These are phyloP conservation scores for Phragmatobia fuliginosa DNA, from an alignment of 2,888 invertebrate species.

Conservation along the genomic window DNA sequence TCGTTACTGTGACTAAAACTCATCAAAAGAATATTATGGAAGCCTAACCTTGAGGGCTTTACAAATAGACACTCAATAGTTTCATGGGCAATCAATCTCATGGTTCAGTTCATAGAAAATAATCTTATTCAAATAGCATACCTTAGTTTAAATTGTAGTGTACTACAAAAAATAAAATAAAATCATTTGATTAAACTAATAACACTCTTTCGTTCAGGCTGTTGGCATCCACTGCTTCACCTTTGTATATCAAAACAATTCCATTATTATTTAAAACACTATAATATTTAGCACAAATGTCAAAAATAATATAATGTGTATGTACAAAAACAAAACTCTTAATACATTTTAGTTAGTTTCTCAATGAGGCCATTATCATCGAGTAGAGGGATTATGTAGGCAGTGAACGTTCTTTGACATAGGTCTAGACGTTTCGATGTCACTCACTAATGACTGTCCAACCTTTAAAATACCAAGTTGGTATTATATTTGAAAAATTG, in stretches of 20 bases:
- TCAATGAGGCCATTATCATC: slow-evolving; percentile 9
- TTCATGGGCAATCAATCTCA: neutral
- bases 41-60: neutral
- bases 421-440: slow-evolving; percentile 15
- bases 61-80: neutral
- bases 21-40: neutral
- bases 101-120: neutral
- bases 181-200: no score
- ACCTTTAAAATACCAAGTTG: slow-evolving; percentile 23
- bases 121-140: no score
- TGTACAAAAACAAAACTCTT: neutral
- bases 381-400: slow-evolving; percentile 14
- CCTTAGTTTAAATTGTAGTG: no score
- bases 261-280: no score
- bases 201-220: no score
- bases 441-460: slow-evolving; percentile 28
- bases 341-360: slow-evolving; percentile 5
- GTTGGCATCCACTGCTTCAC: no score
- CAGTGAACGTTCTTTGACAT: slow-evolving; percentile 12
- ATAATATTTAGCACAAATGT: neutral
- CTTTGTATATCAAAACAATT: no score
- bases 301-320: neutral
- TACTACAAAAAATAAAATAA: no score
- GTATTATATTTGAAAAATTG: slow-evolving; percentile 32
- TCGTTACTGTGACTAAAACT: neutral